phyloP scores from a whole-genome alignment of 2,797 vertebrate species.

The Coreius guichenoti region DNA sequence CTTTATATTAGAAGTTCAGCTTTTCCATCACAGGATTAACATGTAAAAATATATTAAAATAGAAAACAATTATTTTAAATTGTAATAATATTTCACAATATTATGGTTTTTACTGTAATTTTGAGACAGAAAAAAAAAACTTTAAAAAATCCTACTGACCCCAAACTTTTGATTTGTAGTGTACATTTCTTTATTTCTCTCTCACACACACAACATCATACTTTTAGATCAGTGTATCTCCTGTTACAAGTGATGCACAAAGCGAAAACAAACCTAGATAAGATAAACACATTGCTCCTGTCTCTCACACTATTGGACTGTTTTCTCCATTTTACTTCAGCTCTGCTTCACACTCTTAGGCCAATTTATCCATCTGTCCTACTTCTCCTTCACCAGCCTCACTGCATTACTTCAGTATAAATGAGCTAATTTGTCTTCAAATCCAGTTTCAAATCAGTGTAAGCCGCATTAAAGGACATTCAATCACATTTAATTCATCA shows the following conservation, averaged over 20 bases:
- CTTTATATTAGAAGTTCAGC: too few relatives aligned
- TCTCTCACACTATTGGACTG: background rate
- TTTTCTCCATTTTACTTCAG: background rate
- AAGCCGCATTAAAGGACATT: constrained; percentile 30
- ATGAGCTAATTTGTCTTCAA: constrained; percentile 39
- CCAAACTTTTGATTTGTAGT: background rate
- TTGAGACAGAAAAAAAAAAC: background rate
- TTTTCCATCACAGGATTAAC: too few relatives aligned
- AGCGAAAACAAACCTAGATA: background rate
- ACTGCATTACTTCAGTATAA: constrained; percentile 15
- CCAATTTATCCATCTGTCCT: constrained; percentile 20
- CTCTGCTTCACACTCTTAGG: background rate
- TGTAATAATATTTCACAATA: background rate
- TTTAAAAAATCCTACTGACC: too few relatives aligned
- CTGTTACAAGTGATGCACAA: background rate
- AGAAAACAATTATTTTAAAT: too few relatives aligned
- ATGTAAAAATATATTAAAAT: too few relatives aligned
- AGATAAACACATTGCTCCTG: constrained; percentile 7
- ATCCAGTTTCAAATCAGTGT: constrained; percentile 23
- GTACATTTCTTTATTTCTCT: background rate
- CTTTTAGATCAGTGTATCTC: background rate
- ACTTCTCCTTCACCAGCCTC: constrained; percentile 22
- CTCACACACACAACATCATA: background rate
- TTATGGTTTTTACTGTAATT: background rate
- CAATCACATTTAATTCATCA: constrained; percentile 35